Conservation (phyloP, 2,113 vertebrate species). For the Tricholaema leucomelas region DNA sequence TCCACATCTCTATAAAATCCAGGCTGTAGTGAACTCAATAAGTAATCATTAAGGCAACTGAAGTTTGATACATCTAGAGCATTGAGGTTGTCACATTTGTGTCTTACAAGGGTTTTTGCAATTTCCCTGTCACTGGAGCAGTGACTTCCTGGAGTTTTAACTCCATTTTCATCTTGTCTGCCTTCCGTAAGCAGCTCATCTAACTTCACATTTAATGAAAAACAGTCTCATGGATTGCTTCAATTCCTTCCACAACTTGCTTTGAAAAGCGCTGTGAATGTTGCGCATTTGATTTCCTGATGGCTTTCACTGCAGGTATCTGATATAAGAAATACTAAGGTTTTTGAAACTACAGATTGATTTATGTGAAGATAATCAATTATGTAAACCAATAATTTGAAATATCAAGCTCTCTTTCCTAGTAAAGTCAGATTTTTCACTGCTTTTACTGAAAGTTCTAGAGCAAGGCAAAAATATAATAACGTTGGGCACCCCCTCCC, state of each 20-base stretch:
- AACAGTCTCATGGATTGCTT: neutral
- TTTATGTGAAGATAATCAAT: slow-evolving; percentile 23
- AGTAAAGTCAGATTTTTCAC: neutral
- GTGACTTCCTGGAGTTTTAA: neutral
- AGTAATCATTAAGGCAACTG: neutral
- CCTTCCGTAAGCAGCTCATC: neutral
- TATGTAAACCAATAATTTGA: slow-evolving; percentile 45
- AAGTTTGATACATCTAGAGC: neutral
- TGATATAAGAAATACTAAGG: slow-evolving; percentile 25
- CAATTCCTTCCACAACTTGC: neutral
- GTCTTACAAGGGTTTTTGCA: neutral
- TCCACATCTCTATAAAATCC: neutral
- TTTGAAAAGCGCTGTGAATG: neutral
- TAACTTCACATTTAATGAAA: neutral
- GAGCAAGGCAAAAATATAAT: neutral
- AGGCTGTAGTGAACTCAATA: neutral
- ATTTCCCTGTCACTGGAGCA: neutral
- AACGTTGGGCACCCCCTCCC: no score
- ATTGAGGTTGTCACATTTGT: neutral
- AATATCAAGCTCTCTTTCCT: slow-evolving; percentile 1
- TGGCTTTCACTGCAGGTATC: neutral
- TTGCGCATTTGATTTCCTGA: neutral
- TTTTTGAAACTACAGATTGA: slow-evolving; percentile 13
- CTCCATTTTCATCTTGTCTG: neutral
- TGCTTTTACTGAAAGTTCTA: neutral